phyloP scores from a whole-genome alignment of 2,113 vertebrate species.

The Dipodomys ordii region DNA sequence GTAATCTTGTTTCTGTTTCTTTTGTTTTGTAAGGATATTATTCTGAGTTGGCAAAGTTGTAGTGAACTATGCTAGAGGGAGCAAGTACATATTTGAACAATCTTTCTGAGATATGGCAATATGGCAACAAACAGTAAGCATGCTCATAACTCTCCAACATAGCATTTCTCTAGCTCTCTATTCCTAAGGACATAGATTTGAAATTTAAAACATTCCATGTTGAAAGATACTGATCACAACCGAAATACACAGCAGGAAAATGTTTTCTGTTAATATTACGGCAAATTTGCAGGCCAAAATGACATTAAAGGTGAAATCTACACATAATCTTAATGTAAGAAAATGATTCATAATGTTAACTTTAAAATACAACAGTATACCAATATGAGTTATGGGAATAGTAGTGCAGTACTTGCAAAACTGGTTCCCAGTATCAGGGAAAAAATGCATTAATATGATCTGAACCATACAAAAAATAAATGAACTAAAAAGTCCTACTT shows the following conservation, averaged over 20 bases:
- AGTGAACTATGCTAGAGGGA: constrained; percentile 25
- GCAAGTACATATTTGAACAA: constrained; percentile 9
- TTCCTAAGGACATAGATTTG: background rate
- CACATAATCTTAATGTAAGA: background rate
- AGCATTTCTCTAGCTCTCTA: constrained; percentile 12
- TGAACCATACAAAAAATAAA: constrained; percentile 46
- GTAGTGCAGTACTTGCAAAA: background rate
- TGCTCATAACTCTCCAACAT: constrained; percentile 37
- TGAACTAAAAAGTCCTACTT: background rate
- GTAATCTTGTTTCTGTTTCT: background rate
- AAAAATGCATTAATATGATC: background rate
- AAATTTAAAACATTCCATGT: background rate
- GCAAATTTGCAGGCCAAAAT: background rate
- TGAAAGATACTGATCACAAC: background rate
- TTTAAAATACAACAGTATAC: background rate
- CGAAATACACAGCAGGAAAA: background rate
- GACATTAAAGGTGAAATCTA: background rate
- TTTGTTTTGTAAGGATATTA: constrained; percentile 3
- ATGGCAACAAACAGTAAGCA: background rate
- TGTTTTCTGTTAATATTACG: background rate
- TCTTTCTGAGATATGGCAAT: constrained; percentile 31
- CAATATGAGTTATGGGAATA: background rate
- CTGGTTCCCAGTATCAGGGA: background rate
- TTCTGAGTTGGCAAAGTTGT: background rate
- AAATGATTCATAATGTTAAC: background rate